A percentile compares a stretch with the other conserved stretches of the same genome.
Conservation (phyloP, 2,888 invertebrate species). For the Heliconius aoede region DNA sequence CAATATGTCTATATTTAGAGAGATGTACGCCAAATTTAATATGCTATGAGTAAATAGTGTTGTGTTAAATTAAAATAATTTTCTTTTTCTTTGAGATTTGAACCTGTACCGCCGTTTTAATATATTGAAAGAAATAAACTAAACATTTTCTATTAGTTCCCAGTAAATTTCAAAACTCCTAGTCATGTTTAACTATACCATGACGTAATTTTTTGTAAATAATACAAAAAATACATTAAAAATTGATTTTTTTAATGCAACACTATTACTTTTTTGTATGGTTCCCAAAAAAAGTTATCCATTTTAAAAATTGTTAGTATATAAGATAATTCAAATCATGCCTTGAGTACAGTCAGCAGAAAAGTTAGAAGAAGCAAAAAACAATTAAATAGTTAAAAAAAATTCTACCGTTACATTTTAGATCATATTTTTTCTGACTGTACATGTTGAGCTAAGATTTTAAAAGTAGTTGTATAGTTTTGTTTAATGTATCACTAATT, state of each 20-base stretch:
- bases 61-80: slow-evolving; percentile 1
- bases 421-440: slow-evolving; percentile 6
- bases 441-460: slow-evolving; percentile 18
- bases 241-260: neutral
- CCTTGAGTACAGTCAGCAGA: slow-evolving; percentile 26
- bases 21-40: slow-evolving; percentile 21
- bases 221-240: neutral
- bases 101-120: neutral
- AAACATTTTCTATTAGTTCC: neutral
- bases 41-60: slow-evolving; percentile 1
- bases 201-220: neutral
- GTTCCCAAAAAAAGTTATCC: slow-evolving; percentile 10
- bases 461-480: slow-evolving; percentile 21
- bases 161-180: too few species aligned
- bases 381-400: neutral
- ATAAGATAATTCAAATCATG: slow-evolving; percentile 15
- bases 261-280: neutral
- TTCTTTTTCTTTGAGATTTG: neutral
- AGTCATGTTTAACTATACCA: neutral
- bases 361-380: neutral
- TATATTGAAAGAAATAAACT: neutral
- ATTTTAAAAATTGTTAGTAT: slow-evolving; percentile 7
- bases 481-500: slow-evolving; percentile 17
- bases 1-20: slow-evolving; percentile 21
- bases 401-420: neutral